phyloP scores from a whole-genome alignment of 2,113 vertebrate genomes.

The Lasiurus borealis region DNA sequence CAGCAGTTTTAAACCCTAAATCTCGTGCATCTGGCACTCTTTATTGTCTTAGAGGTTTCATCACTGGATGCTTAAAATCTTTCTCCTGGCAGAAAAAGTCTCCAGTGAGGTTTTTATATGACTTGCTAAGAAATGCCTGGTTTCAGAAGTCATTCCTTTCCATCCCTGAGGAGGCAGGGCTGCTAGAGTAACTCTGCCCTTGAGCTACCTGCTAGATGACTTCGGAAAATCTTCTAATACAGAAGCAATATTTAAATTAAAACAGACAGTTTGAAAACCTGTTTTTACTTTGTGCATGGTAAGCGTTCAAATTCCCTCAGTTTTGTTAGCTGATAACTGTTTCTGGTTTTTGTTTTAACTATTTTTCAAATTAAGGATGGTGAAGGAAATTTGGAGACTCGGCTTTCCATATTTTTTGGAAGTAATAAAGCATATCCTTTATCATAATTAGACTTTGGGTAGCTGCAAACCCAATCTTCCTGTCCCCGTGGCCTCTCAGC shows the following conservation, averaged over 20 bases:
- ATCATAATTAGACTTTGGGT: neutral
- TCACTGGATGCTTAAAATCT: conserved; percentile 66
- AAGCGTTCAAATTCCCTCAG: neutral
- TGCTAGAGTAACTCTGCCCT: conserved; percentile 51
- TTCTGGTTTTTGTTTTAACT: neutral
- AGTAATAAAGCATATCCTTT: conserved; percentile 49
- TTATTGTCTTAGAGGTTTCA: conserved; percentile 75
- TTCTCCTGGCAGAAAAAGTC: conserved; percentile 76
- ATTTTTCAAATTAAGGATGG: neutral
- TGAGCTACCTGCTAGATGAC: conserved; percentile 61
- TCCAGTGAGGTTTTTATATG: conserved; percentile 63
- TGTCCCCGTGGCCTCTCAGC: neutral
- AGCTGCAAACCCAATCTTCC: neutral
- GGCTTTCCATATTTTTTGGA: neutral
- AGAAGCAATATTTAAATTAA: conserved; percentile 62
- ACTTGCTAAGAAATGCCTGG: conserved; percentile 76
- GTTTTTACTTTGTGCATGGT: conserved; percentile 61
- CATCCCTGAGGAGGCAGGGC: neutral
- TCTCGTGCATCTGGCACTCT: conserved; percentile 65
- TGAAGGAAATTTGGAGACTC: neutral
- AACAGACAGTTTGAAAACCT: conserved; percentile 37
- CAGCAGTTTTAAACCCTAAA: conserved; percentile 76
- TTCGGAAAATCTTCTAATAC: conserved; percentile 30
- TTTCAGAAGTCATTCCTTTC: conserved; percentile 61
- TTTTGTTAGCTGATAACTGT: conserved; percentile 52